A percentile compares a stretch with the other conserved stretches of the same genome.
Conservation (phyloP, 2,888 invertebrate species). For the Polia nebulosa region DNA sequence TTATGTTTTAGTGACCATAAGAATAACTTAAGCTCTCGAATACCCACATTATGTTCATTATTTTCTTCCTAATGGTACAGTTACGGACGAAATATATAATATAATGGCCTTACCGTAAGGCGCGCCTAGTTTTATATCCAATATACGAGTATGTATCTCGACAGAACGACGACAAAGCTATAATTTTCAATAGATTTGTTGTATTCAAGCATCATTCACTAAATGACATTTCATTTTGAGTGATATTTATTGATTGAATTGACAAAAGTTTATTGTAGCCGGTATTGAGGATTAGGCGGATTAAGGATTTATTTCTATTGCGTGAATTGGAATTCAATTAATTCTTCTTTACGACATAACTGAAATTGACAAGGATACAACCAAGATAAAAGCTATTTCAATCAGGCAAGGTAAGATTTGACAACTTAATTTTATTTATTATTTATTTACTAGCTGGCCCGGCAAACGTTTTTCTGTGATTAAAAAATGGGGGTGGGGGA, state of each 20-base stretch:
- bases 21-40: conserved; percentile 67
- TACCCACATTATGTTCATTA: conserved; percentile 65
- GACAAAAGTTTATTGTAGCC: conserved; percentile 34
- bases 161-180: conserved; percentile 34
- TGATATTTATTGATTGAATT: conserved; percentile 43
- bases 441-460: too few species aligned
- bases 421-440: neutral
- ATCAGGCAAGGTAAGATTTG: neutral
- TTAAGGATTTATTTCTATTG: conserved; percentile 38
- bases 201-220: conserved; percentile 53
- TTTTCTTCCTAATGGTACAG: conserved; percentile 63
- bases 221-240: conserved; percentile 36
- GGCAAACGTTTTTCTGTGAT: too few species aligned
- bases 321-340: conserved; percentile 33
- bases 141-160: conserved; percentile 40
- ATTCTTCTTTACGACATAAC: conserved; percentile 18
- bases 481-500: too few species aligned
- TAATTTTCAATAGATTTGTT: conserved; percentile 50
- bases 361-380: conserved; percentile 6
- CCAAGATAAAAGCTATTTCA: neutral
- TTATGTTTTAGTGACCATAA: conserved; percentile 66
- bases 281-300: conserved; percentile 39
- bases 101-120: conserved; percentile 47
- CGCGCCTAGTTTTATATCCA: conserved; percentile 54
- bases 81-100: conserved; percentile 57